These are phyloP conservation scores for Brienomyrus brachyistius DNA, from an alignment of 2,113 vertebrate genomes.

Conservation along the genomic window DNA sequence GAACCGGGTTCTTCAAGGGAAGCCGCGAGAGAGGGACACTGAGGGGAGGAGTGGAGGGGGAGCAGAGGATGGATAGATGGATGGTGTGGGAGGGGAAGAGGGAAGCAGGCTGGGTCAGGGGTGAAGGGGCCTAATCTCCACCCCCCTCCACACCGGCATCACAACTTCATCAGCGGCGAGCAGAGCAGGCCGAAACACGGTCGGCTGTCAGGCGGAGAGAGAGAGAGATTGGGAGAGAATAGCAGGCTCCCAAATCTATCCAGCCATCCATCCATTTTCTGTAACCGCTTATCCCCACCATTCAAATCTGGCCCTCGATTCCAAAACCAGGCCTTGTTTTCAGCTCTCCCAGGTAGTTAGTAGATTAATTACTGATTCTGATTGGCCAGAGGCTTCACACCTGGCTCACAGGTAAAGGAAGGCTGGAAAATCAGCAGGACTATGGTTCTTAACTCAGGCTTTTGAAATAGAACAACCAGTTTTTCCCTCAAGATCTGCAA, in stretches of 20 bases:
- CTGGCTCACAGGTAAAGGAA: too few species aligned
- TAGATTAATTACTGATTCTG: too few species aligned
- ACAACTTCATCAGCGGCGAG: not conserved
- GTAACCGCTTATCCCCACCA: not conserved
- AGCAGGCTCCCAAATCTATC: not conserved
- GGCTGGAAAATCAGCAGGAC: too few species aligned
- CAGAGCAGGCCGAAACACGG: not conserved
- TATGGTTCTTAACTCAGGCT: not conserved
- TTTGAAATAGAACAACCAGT: not conserved
- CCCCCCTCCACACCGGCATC: not conserved
- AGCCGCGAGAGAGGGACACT: not conserved
- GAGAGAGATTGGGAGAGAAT: not conserved
- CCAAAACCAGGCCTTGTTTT: too few species aligned
- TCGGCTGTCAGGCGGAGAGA: not conserved
- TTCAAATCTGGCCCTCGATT: too few species aligned
- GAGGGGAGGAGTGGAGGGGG: not conserved
- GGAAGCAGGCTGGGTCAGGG: not conserved
- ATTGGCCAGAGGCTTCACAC: too few species aligned
- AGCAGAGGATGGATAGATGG: not conserved
- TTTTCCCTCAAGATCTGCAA: not conserved
- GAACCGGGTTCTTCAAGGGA: slow-evolving; percentile 19
- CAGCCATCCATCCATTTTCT: not conserved
- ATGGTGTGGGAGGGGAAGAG: not conserved
- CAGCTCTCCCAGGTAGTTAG: too few species aligned
- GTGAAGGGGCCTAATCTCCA: not conserved